phyloP scores from a whole-genome alignment of 2,888 invertebrate genomes.

The Rhimphoctona megacephalus region DNA sequence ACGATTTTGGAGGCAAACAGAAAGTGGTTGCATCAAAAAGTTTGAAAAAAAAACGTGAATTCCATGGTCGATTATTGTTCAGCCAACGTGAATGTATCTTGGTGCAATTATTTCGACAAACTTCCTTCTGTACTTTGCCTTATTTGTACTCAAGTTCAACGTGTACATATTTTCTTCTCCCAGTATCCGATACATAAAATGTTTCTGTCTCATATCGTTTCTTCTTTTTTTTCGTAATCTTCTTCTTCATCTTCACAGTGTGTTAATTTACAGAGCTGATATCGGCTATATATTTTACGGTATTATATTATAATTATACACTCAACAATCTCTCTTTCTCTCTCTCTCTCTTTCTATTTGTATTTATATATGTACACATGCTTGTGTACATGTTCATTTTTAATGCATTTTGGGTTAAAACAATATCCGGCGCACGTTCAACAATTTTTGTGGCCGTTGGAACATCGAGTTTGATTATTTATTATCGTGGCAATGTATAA shows the following conservation, averaged over 20 bases:
- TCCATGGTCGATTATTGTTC: neutral
- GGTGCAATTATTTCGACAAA: constrained; percentile 1
- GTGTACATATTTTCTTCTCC: neutral
- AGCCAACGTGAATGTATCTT: neutral
- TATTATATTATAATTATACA: constrained; percentile 48
- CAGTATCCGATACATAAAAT: neutral
- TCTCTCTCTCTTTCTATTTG: neutral
- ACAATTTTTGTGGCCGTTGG: constrained; percentile 27
- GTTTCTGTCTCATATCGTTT: neutral
- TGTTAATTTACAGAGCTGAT: constrained; percentile 60
- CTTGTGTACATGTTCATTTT: neutral
- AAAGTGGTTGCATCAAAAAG: neutral
- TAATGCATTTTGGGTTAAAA: constrained; percentile 14
- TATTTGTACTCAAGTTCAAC: constrained; percentile 19
- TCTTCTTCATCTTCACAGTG: constrained; percentile 2
- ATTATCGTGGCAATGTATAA: constrained; percentile 40
- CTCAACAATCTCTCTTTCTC: constrained; percentile 51
- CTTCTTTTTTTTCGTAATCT: neutral
- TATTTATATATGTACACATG: constrained; percentile 4
- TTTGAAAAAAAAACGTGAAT: neutral
- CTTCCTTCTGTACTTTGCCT: constrained; percentile 8
- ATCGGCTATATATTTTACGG: constrained; percentile 1
- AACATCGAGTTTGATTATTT: constrained; percentile 60
- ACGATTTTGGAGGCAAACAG: neutral
- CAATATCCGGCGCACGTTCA: constrained; percentile 47